Evolutionary conservation across 2,888 invertebrate genomes (phyloP), one percentile per base, ranked within the genome.

Genomic region (Lacanobia wlatinum): DNA sequence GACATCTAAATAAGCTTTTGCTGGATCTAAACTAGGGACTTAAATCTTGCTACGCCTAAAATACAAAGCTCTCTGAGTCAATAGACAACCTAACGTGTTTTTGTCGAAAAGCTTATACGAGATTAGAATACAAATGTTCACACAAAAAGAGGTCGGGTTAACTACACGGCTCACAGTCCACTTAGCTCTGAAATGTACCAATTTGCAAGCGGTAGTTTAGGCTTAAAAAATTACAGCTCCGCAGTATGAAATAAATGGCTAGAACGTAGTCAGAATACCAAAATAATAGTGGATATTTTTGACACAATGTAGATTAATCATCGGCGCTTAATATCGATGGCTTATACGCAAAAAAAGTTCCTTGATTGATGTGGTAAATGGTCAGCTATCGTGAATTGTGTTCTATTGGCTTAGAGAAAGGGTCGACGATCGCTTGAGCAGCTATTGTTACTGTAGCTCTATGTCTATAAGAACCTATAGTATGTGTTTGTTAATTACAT

Each of bases 251-350:
- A 84, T 65, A 84, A 80, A 77, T 70, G 61, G 40, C 56, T 58
- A 60, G 48, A 61, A 63, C 34, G 65, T 64, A 70, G 58, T 50
- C 73, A 62, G 70, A 74, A 74, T 64, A 74, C 59, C 65, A 63
- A 74, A 77, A 77, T 73, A 73, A 77, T 79, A 76, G 79, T 79
- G 56, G 58, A 62, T 68, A 70, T 84, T 82, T 83, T 77, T 82
- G 77, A 67, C 73, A 86, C 82, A 86, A 67, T 76, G 70, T 75
- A 84, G 80, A 85, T 85, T 86, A 85, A 84, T 85, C 84, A 85
- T 85, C 73, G 59, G 34, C 68, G 83, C 68, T 82, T 86, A 86
- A 85, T 84, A 85, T 86, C 74, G 86, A 85, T 84, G 68, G 80
- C 73, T 72, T 84, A 82, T 76, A 78, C 82, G 76, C 82, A 84